Conservation (phyloP, 2,113 vertebrate genomes). For the Colossoma macropomum region DNA sequence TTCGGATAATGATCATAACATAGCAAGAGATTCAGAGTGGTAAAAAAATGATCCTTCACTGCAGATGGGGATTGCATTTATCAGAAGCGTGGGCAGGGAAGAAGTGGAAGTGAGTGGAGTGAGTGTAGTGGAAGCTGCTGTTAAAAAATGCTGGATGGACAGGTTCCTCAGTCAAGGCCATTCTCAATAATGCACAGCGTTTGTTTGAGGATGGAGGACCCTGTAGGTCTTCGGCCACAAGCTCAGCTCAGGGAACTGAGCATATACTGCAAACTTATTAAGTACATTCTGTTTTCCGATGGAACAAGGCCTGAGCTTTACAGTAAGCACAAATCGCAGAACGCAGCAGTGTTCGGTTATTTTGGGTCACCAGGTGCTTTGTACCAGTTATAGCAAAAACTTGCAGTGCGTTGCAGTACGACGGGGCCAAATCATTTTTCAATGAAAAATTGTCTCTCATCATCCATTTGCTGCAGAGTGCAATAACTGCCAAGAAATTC, state of each 20-base stretch:
- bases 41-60: conserved; percentile 62
- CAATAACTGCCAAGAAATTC: background rate
- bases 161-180: conserved; percentile 8
- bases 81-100: conserved; percentile 55
- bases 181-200: conserved; percentile 14
- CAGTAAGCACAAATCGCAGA: conserved; percentile 11
- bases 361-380: conserved; percentile 28
- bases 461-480: too few relatives aligned
- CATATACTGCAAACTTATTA: background rate
- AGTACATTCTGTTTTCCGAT: background rate
- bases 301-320: background rate
- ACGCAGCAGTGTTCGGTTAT: conserved; percentile 5
- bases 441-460: background rate
- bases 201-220: conserved; percentile 23
- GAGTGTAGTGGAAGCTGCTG: conserved; percentile 57
- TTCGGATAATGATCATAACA: conserved; percentile 74
- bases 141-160: conserved; percentile 25
- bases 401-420: background rate
- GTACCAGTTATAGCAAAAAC: background rate
- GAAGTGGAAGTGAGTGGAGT: conserved; percentile 61
- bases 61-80: conserved; percentile 68
- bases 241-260: background rate
- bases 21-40: conserved; percentile 54
- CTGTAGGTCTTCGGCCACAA: background rate
- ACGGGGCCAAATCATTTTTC: background rate